Evolutionary conservation across 2,113 vertebrate genomes (phyloP).

Genomic region (Chrysemys picta): DNA sequence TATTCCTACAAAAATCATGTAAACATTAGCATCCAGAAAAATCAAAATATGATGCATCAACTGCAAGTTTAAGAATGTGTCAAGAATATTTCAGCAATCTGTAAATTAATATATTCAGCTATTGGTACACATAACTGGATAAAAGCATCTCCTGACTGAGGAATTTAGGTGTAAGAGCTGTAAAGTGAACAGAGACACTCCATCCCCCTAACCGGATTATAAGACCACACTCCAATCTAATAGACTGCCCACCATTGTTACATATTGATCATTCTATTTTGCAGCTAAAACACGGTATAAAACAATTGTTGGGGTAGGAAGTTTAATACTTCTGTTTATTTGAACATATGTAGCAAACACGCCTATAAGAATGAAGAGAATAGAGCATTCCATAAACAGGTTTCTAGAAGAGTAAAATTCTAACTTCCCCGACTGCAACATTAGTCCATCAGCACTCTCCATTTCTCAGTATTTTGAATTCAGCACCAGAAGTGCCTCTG

Average conservation of each 20-base stretch:
- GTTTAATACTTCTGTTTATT: constrained; percentile 21
- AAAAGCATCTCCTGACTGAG: constrained; percentile 50
- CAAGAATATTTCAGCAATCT: constrained; percentile 45
- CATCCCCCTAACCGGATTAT: neutral
- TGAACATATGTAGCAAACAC: constrained; percentile 45
- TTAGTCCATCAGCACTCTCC: neutral
- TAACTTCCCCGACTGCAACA: constrained; percentile 2
- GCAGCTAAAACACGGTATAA: constrained; percentile 41
- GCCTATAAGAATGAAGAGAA: constrained; percentile 22
- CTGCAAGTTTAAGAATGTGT: constrained; percentile 48
- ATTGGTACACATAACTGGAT: constrained; percentile 4
- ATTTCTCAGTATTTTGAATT: neutral
- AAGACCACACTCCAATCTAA: constrained; percentile 11
- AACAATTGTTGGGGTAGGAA: constrained; percentile 46
- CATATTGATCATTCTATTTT: neutral
- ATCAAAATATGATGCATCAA: constrained; percentile 62
- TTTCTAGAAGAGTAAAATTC: neutral
- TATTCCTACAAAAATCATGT: constrained; percentile 74
- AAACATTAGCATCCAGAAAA: constrained; percentile 68
- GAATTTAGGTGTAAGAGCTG: constrained; percentile 42
- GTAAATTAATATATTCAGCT: constrained; percentile 63
- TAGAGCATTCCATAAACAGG: neutral
- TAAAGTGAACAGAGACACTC: constrained; percentile 17
- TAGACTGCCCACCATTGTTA: constrained; percentile 23
- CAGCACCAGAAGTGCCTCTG: neutral